Conservation (phyloP, 2,797 vertebrate genomes). For the Peromyscus eremicus region DNA sequence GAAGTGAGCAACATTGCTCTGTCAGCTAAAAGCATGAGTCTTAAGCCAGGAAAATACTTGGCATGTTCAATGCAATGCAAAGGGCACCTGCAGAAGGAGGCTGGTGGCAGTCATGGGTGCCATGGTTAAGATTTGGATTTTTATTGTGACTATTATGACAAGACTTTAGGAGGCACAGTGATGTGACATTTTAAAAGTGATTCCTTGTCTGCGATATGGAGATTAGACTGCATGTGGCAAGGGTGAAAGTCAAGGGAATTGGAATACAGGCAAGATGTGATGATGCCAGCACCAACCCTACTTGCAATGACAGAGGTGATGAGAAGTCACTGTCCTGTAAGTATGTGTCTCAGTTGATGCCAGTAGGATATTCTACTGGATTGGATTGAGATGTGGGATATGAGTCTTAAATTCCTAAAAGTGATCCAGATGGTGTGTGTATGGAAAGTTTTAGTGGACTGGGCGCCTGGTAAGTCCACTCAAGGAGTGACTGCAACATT, state of each 20-base stretch:
- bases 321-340: background rate
- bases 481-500: background rate
- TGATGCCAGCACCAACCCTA: background rate
- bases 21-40: background rate
- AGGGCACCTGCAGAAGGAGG: background rate
- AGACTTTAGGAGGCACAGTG: background rate
- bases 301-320: background rate
- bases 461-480: background rate
- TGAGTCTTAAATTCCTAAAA: conserved; percentile 40
- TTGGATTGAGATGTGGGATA: background rate
- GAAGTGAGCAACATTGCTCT: background rate
- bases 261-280: background rate
- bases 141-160: background rate
- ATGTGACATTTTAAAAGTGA: conserved; percentile 3
- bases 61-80: background rate
- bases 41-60: background rate
- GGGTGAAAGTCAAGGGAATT: background rate
- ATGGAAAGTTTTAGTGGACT: background rate
- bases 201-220: background rate
- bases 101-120: background rate
- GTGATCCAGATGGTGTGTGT: background rate
- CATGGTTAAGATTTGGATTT: conserved; percentile 11
- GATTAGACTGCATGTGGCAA: background rate
- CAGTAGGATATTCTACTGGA: background rate
- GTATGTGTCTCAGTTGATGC: background rate